Evolutionary conservation across 2,113 vertebrate species (phyloP), one percentile per base, ranked within the genome.

Genomic region (Recurvirostra avosetta): DNA sequence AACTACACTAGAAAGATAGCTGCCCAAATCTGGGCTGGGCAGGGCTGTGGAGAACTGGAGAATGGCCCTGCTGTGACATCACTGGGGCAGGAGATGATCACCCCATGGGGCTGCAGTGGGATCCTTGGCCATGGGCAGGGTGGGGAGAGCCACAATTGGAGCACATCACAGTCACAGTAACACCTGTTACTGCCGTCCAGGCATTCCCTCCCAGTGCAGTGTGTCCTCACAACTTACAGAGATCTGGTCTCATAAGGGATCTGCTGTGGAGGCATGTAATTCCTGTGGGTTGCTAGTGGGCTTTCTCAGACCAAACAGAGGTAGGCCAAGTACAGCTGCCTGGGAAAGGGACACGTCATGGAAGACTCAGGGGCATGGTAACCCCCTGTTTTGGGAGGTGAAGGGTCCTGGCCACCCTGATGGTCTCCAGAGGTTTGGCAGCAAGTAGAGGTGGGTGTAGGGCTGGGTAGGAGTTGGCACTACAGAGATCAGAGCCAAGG

Each of bases 1-100:
- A 56, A 29, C 4, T 32, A 56, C 6, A 30, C 16, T 21, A 36
- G 40, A 65, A 58, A 43, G 25, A 18, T 16, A 76, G 2, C 7
- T 67, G 15, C 12, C 19, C 6, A 67, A 40, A 5, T 7, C 7
- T 2, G 3, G 34, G 5, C 19, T 41, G 8, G 6, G 15, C 9
- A 63, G 22, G 26, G 5, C 38, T 43, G 29, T 20, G 66, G 29
- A 77, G 19, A 91, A 38, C 8, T n/a, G 38, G 32, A 50, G 5
- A 43, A 65, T 0, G 1, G 8, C 8, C 13, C 23, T 52, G 11
- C 11, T 53, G 16, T 0, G 0, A 13, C n/a, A 59, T 26, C 29
- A 20, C 8, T 72, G 12, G 15, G 15, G 29, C 6, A 38, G 43
- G 5, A 13, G 12, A 19, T 75, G 38, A 49, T 34, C 16, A 30